Conservation (phyloP, 2,797 vertebrate genomes). For the Oreortyx pictus region DNA sequence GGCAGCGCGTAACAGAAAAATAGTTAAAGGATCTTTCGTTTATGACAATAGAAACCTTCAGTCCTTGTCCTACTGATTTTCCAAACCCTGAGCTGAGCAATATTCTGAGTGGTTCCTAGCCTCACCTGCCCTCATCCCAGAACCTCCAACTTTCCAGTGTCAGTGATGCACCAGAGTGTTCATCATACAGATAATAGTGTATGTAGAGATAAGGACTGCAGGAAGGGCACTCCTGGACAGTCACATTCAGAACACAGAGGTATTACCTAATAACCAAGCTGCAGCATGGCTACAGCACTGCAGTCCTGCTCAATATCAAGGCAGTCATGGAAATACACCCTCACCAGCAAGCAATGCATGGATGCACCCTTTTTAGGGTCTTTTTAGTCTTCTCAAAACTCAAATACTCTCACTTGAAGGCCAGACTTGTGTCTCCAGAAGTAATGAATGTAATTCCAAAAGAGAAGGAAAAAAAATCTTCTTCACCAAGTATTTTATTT, state of each 20-base stretch:
- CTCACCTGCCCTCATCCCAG: background rate
- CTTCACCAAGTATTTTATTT: background rate
- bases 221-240: fast-evolving
- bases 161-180: fast-evolving
- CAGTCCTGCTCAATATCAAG: background rate
- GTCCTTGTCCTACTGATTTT: background rate
- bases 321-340: background rate
- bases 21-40: background rate
- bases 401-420: background rate
- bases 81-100: background rate
- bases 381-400: background rate
- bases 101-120: background rate
- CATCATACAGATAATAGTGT: fast-evolving
- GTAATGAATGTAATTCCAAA: background rate
- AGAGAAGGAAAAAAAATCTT: background rate
- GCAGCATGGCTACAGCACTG: background rate
- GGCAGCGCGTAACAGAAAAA: background rate
- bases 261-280: background rate
- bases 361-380: no score
- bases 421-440: background rate
- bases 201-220: background rate
- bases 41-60: background rate
- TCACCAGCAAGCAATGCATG: background rate
- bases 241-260: background rate
- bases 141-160: background rate